Percentiles rank a stretch among this genome's conserved stretches.
Evolutionary conservation across 2,113 vertebrate species (phyloP).

Genomic region (Paramormyrops kingsleyae): DNA sequence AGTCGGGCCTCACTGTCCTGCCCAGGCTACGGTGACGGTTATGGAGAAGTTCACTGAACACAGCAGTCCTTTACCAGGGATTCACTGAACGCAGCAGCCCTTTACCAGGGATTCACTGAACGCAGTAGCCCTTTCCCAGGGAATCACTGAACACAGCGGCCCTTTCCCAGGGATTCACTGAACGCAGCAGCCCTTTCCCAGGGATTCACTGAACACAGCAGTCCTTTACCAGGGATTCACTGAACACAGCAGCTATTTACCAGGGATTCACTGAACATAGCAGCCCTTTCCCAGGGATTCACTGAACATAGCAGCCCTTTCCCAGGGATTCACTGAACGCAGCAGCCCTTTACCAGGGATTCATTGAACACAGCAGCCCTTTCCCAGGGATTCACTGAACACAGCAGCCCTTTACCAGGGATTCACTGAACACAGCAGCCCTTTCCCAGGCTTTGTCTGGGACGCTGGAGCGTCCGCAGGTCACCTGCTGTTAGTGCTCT

Average conservation of each 20-base stretch:
- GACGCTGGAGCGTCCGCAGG: neutral
- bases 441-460: no score
- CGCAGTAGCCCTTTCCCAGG: neutral
- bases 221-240: no score
- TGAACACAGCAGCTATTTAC: no score
- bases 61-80: constrained; percentile 34
- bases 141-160: neutral
- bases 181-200: neutral
- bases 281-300: neutral
- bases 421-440: no score
- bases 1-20: constrained; percentile 58
- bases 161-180: neutral
- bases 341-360: constrained; percentile 35
- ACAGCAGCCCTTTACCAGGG: no score
- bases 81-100: neutral
- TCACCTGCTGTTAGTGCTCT: neutral
- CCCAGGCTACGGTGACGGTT: constrained; percentile 74
- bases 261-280: no score
- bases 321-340: neutral
- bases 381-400: no score
- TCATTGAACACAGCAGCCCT: constrained; percentile 5
- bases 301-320: no score
- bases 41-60: neutral
- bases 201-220: no score
- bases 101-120: no score